Percentiles rank a stretch among this genome's conserved stretches.
These are phyloP conservation scores for Petrophora chlorosata DNA, from an alignment of 2,888 invertebrate species.

Conservation along the genomic window DNA sequence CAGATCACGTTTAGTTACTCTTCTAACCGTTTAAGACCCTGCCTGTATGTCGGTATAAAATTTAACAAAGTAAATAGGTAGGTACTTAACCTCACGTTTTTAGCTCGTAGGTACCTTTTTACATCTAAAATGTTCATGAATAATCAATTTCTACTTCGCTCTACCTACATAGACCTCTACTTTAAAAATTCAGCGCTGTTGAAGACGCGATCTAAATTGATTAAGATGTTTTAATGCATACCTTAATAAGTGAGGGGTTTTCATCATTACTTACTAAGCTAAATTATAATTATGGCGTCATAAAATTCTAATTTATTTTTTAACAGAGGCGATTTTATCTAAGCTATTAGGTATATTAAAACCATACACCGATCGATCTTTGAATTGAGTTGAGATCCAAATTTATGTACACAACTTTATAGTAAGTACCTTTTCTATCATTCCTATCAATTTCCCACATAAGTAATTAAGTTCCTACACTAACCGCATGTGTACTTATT, in stretches of 20 bases:
- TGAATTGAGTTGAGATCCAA: no score
- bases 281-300: no score
- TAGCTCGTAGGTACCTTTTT: constrained; percentile 37
- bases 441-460: no score
- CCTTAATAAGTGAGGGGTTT: constrained; percentile 14
- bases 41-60: constrained; percentile 23
- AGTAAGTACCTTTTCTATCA: no score
- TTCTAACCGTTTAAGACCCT: constrained; percentile 31
- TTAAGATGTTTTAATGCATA: constrained; percentile 43
- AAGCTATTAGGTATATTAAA: no score
- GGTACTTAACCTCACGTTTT: not conserved
- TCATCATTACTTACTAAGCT: no score
- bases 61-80: constrained; percentile 29
- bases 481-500: no score
- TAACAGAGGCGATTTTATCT: no score
- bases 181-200: constrained; percentile 48
- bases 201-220: constrained; percentile 41
- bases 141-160: constrained; percentile 47
- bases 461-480: no score
- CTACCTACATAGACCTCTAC: constrained; percentile 37
- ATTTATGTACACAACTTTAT: no score
- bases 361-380: no score
- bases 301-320: no score
- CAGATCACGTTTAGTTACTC: constrained; percentile 45
- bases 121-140: constrained; percentile 53